A percentile compares a stretch with the other conserved stretches of the same genome.
Evolutionary conservation across 2,797 vertebrate species (phyloP).

Genomic region (Hydrophis major): DNA sequence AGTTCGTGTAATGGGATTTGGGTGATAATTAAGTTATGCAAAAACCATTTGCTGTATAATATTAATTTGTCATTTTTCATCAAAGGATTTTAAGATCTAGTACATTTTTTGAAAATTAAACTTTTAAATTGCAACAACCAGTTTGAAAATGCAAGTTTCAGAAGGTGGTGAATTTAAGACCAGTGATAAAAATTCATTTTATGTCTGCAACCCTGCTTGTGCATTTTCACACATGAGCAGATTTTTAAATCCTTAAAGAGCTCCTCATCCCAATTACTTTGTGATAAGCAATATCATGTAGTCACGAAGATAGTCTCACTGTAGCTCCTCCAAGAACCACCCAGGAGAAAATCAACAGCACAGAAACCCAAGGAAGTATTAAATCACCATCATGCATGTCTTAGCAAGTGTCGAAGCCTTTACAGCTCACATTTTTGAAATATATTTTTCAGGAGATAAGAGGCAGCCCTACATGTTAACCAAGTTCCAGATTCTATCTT

Average conservation of each 20-base stretch:
- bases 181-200: not conserved
- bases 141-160: not conserved
- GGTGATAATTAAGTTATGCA: not conserved
- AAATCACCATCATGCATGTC: not conserved
- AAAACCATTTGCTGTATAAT: not conserved
- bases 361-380: not conserved
- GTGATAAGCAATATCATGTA: conserved; percentile 5
- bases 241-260: not conserved
- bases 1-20: not conserved
- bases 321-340: not conserved
- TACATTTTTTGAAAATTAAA: not conserved
- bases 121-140: not conserved
- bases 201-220: not conserved
- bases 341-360: not conserved
- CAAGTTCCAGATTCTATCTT: not conserved
- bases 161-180: not conserved
- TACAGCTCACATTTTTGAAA: not conserved
- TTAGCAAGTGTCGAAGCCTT: not conserved
- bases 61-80: not conserved
- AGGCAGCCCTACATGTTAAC: not conserved
- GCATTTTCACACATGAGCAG: not conserved
- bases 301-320: not conserved
- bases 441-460: not conserved
- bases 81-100: not conserved
- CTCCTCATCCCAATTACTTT: not conserved